A percentile compares a stretch with the other conserved stretches of the same genome.
phyloP scores from a whole-genome alignment of 2,888 invertebrate species.

The Dinocampus coccinellae region DNA sequence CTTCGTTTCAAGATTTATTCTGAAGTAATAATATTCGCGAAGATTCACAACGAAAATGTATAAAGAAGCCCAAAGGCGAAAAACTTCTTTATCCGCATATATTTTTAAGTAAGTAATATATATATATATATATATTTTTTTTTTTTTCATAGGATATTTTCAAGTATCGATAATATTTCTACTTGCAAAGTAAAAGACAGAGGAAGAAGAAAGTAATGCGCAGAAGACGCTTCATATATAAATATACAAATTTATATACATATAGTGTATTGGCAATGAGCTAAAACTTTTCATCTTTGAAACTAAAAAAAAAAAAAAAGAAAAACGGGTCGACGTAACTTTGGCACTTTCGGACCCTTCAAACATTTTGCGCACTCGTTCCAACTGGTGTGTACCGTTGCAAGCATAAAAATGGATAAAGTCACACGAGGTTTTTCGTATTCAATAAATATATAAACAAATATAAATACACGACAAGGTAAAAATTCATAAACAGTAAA shows the following conservation, averaged over 20 bases:
- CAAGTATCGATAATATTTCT: slow-evolving; percentile 41
- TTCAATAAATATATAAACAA: background rate
- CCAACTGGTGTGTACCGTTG: background rate
- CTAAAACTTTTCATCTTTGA: slow-evolving; percentile 39
- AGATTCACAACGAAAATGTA: slow-evolving; percentile 23
- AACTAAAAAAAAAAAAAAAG: too few species aligned
- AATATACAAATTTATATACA: background rate
- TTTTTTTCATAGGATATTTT: slow-evolving; percentile 28
- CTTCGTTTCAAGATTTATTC: slow-evolving; percentile 12
- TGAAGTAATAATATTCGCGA: slow-evolving; percentile 15
- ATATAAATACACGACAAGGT: slow-evolving; percentile 33
- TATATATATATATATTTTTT: background rate
- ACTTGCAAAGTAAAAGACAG: slow-evolving; percentile 2
- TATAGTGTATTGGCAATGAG: slow-evolving; percentile 36
- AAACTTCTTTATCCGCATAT: slow-evolving; percentile 35
- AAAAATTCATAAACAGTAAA: slow-evolving; percentile 51
- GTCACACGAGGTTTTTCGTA: slow-evolving; percentile 21
- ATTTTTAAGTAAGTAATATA: slow-evolving; percentile 2
- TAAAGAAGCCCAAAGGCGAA: slow-evolving; percentile 20
- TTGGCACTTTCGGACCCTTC: slow-evolving; percentile 30
- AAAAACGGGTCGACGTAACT: slow-evolving; percentile 32
- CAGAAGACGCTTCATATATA: slow-evolving; percentile 26
- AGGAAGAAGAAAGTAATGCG: slow-evolving; percentile 5
- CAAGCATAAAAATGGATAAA: slow-evolving; percentile 3
- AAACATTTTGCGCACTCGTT: background rate